Conservation (phyloP, 1,140 invertebrate genomes). For the Eumaeus atala region DNA sequence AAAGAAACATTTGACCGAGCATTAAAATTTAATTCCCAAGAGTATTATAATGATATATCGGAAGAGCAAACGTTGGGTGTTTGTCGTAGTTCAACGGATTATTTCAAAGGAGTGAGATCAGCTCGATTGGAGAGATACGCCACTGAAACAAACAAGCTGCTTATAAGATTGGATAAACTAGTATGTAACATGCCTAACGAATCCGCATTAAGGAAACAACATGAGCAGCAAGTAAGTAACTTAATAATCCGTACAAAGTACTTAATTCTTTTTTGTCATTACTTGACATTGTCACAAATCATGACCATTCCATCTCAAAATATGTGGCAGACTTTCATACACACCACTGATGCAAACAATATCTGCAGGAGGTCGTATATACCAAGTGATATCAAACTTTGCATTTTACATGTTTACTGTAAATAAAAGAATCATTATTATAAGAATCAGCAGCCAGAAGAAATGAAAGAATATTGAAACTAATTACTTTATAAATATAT, state of each 20-base stretch:
- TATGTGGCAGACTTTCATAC: no score
- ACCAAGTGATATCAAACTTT: no score
- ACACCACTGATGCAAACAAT: no score
- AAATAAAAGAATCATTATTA: no score
- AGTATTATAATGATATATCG: conserved; percentile 43
- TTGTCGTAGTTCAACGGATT: conserved; percentile 81
- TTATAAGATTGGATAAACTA: conserved; percentile 95
- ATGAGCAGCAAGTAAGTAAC: conserved; percentile 76
- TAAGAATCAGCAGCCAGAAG: no score
- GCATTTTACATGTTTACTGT: no score
- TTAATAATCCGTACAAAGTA: not conserved
- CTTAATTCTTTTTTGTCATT: no score
- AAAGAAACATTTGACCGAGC: conserved; percentile 74
- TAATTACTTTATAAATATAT: no score
- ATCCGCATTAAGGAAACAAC: conserved; percentile 87
- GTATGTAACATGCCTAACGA: conserved; percentile 88
- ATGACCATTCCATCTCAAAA: no score
- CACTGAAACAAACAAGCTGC: conserved; percentile 95
- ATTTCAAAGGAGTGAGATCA: conserved; percentile 83
- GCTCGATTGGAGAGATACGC: conserved; percentile 88
- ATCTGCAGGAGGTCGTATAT: no score
- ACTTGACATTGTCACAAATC: no score
- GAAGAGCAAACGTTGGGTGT: conserved; percentile 80
- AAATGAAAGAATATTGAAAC: no score
- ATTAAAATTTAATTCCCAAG: conserved; percentile 61